Conservation (phyloP, 2,113 vertebrate species). For the Burhinus bistriatus region DNA sequence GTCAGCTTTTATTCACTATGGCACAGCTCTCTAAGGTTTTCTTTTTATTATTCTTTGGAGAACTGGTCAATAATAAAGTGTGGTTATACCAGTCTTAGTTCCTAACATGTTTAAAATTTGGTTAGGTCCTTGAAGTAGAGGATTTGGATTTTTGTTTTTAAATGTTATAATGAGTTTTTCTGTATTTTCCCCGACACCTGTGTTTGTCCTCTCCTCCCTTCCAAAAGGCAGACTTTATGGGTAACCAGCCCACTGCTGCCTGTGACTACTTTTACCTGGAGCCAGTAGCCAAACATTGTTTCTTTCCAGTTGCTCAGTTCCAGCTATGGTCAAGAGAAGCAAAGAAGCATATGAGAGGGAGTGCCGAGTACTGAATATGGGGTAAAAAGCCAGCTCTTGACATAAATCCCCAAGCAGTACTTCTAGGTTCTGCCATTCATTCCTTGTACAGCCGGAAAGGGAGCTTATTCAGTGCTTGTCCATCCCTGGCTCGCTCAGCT, state of each 20-base stretch:
- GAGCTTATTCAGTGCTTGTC: neutral
- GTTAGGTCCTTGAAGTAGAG: constrained; percentile 40
- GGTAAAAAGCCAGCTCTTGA: neutral
- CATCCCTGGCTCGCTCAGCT: neutral
- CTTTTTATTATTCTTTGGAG: constrained; percentile 45
- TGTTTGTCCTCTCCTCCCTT: neutral
- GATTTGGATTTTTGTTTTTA: neutral
- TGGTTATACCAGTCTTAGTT: constrained; percentile 54
- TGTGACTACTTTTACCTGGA: neutral
- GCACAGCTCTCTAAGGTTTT: constrained; percentile 61
- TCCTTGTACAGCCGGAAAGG: neutral
- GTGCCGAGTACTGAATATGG: neutral
- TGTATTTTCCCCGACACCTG: neutral
- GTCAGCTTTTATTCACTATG: constrained; percentile 65
- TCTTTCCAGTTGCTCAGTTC: neutral
- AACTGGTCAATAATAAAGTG: constrained; percentile 62
- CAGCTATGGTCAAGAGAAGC: neutral
- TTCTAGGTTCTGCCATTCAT: neutral
- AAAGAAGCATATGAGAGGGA: neutral
- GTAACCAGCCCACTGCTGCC: neutral
- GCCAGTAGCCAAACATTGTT: neutral
- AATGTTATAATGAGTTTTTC: neutral
- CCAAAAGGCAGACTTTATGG: neutral
- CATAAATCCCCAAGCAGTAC: neutral
- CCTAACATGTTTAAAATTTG: constrained; percentile 60